phyloP scores from a whole-genome alignment of 2,888 invertebrate genomes.

The Coleophora flavipennella region DNA sequence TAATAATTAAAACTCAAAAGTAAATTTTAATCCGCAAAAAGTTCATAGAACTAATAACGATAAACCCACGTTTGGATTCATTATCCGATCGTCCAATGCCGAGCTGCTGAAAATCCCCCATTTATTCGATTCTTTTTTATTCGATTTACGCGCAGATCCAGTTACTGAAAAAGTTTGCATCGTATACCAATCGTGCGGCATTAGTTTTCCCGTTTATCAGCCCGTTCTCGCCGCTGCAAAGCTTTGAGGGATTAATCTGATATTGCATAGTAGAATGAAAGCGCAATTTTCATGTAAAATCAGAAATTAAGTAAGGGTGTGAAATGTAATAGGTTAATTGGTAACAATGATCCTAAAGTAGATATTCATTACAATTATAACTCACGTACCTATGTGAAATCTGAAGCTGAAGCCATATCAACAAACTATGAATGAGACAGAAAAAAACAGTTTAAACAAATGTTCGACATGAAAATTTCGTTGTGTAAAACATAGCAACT shows the following conservation, averaged over 20 bases:
- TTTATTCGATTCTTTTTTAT: slow-evolving; percentile 56
- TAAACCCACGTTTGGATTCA: slow-evolving; percentile 46
- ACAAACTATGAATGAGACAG: neutral
- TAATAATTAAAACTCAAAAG: neutral
- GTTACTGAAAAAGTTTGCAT: slow-evolving; percentile 69
- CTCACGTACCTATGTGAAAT: slow-evolving; percentile 5
- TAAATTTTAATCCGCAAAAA: slow-evolving; percentile 17
- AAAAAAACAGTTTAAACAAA: slow-evolving; percentile 24
- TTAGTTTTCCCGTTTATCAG: slow-evolving; percentile 67
- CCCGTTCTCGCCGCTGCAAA: slow-evolving; percentile 46
- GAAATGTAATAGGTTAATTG: too few species aligned
- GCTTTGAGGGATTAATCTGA: slow-evolving; percentile 68
- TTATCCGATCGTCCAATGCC: slow-evolving; percentile 50
- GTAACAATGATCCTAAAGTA: too few species aligned
- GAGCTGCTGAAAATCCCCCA: slow-evolving; percentile 44
- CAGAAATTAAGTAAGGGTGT: too few species aligned
- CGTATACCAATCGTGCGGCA: slow-evolving; percentile 65
- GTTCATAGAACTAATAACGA: slow-evolving; percentile 31
- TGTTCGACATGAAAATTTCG: slow-evolving; percentile 48
- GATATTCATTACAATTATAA: too few species aligned
- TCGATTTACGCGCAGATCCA: slow-evolving; percentile 48
- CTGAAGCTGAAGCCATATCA: slow-evolving; percentile 26
- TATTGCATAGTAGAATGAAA: slow-evolving; percentile 42
- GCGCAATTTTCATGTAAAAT: slow-evolving; percentile 32
- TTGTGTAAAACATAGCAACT: slow-evolving; percentile 56